These are phyloP conservation scores for Oplegnathus fasciatus DNA, from an alignment of 2,113 vertebrate species.

Conservation along the genomic window DNA sequence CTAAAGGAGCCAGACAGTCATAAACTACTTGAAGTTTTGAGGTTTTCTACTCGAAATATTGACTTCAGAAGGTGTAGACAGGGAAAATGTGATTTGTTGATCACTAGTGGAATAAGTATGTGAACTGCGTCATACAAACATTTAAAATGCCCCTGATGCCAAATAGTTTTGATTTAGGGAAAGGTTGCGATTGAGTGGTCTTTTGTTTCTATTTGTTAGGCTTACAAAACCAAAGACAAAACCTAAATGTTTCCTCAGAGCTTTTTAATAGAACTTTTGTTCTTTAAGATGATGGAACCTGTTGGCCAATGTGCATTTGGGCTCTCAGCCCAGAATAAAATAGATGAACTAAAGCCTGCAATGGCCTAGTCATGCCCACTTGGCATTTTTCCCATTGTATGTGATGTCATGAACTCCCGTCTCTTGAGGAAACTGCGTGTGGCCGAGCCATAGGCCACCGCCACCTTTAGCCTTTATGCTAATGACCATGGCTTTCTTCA, in stretches of 20 bases:
- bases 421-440: conserved; percentile 79
- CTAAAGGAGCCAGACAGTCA: not conserved
- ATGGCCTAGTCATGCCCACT: conserved; percentile 72
- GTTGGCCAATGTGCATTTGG: conserved; percentile 61
- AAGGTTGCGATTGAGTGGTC: conserved; percentile 53
- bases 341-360: conserved; percentile 61
- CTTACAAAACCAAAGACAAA: conserved; percentile 70
- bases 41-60: not conserved
- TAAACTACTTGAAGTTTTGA: not conserved
- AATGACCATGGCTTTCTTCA: conserved; percentile 75
- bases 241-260: conserved; percentile 72
- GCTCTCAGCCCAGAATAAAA: conserved; percentile 64
- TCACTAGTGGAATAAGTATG: not conserved
- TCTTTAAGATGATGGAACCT: conserved; percentile 59
- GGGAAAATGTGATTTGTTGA: not conserved
- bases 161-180: conserved; percentile 29
- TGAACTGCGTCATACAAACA: conserved; percentile 7
- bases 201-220: conserved; percentile 65
- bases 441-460: conserved; percentile 68
- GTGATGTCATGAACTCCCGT: conserved; percentile 80
- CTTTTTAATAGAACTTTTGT: conserved; percentile 68
- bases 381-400: conserved; percentile 83
- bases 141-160: not conserved
- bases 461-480: conserved; percentile 83
- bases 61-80: not conserved